Percentiles rank a stretch among this genome's conserved stretches.
phyloP scores from a whole-genome alignment of 2,113 vertebrate species.

The Neolamprologus ventralis region DNA sequence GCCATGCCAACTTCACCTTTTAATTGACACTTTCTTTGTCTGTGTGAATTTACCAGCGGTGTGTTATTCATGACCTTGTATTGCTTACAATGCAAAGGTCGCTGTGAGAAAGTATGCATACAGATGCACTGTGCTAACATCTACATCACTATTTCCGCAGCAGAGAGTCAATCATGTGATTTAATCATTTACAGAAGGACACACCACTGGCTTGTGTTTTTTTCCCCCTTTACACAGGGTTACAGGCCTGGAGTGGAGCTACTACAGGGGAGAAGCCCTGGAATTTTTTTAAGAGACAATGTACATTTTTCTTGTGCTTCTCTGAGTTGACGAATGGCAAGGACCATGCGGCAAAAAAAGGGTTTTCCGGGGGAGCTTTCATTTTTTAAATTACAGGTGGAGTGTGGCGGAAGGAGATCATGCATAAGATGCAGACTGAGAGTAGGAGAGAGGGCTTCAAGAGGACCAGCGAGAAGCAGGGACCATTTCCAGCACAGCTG shows the following conservation, averaged over 20 bases:
- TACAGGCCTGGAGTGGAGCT: background rate
- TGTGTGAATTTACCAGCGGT: background rate
- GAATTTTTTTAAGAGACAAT: background rate
- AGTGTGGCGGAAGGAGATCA: background rate
- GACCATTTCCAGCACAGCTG: background rate
- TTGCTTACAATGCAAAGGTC: background rate
- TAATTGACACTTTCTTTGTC: background rate
- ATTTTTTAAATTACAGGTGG: background rate
- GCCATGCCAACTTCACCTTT: background rate
- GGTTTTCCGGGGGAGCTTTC: background rate
- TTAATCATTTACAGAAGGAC: background rate
- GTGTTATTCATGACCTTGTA: accelerated
- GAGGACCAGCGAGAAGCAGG: background rate
- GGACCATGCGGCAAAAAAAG: background rate
- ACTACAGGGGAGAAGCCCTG: too few species aligned
- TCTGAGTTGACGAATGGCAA: background rate
- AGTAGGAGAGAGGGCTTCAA: background rate
- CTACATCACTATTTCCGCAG: background rate
- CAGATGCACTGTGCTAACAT: background rate
- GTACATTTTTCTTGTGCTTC: background rate
- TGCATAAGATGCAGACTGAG: background rate
- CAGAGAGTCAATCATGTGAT: background rate
- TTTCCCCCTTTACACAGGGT: accelerated
- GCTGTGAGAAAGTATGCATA: background rate
- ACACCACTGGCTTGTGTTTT: background rate